These are phyloP conservation scores for Scaptomyza hsui DNA, from an alignment of 1,140 invertebrate species.

Conservation along the genomic window DNA sequence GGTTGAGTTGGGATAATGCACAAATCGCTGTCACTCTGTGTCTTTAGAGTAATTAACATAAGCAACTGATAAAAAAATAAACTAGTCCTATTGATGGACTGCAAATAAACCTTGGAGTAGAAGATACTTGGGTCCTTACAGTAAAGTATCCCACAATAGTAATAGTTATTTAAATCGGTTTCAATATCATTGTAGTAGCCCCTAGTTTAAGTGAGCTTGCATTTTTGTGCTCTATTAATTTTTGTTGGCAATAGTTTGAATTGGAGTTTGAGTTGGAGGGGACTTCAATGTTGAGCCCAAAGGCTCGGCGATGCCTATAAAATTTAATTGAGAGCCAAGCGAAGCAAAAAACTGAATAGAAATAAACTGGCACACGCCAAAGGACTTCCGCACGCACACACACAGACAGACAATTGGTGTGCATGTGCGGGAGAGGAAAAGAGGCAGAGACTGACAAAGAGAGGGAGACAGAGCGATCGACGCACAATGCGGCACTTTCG, in stretches of 20 bases:
- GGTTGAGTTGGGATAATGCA: not conserved
- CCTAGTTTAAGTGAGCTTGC: slow-evolving; percentile 62
- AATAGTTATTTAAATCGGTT: not conserved
- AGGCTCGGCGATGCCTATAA: slow-evolving; percentile 50
- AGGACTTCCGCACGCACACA: slow-evolving; percentile 66
- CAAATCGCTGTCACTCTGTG: slow-evolving; percentile 35
- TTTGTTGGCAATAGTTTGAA: slow-evolving; percentile 55
- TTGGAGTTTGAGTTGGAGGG: not conserved
- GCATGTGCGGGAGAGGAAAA: not conserved
- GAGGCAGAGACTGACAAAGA: not conserved
- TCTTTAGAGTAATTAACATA: slow-evolving; percentile 57
- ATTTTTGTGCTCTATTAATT: slow-evolving; percentile 79
- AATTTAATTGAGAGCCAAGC: slow-evolving; percentile 69
- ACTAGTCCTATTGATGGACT: not conserved
- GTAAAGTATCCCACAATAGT: not conserved
- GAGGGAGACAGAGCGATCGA: slow-evolving; percentile 11
- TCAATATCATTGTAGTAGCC: not conserved
- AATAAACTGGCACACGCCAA: slow-evolving; percentile 67
- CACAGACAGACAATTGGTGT: not conserved
- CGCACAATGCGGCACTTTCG: slow-evolving; percentile 24
- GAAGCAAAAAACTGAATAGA: slow-evolving; percentile 37
- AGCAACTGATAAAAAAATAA: slow-evolving; percentile 15
- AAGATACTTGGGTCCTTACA: too few relatives aligned
- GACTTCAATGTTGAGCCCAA: slow-evolving; percentile 44
- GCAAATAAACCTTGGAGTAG: not conserved